A percentile compares a stretch with the other conserved stretches of the same genome.
Evolutionary conservation across 2,797 vertebrate genomes (phyloP).

Genomic region (Coilia nasus): DNA sequence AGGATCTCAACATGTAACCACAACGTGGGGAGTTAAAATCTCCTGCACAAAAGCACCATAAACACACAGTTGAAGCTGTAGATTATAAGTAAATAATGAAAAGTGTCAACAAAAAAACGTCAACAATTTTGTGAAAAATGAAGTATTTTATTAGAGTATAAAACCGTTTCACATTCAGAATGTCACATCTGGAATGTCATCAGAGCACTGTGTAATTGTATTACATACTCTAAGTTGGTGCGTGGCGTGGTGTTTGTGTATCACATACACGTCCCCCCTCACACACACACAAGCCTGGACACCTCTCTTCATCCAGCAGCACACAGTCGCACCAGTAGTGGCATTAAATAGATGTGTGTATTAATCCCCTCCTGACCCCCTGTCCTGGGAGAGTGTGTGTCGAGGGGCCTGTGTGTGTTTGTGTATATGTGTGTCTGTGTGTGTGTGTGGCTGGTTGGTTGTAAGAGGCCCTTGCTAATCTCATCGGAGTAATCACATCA

Average conservation of each 20-base stretch:
- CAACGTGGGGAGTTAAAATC: neutral
- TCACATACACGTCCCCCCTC: neutral
- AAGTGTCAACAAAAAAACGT: too few species aligned
- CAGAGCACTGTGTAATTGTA: neutral
- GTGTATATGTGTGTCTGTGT: constrained; percentile 13
- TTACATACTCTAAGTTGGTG: neutral
- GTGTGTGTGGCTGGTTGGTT: neutral
- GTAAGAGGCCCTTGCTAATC: constrained; percentile 1
- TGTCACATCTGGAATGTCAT: neutral
- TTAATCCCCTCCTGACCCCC: neutral
- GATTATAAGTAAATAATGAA: too few species aligned
- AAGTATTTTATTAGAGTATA: neutral
- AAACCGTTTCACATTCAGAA: neutral
- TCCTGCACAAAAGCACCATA: neutral
- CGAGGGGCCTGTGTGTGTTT: neutral
- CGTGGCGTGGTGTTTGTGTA: neutral
- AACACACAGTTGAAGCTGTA: neutral
- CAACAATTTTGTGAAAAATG: neutral
- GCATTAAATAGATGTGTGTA: neutral
- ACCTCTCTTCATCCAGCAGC: neutral
- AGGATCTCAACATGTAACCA: neutral
- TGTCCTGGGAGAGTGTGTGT: neutral
- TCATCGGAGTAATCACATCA: constrained; percentile 9
- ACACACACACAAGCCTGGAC: neutral
- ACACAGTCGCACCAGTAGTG: neutral